Conservation (phyloP, 2,888 invertebrate genomes). For the Dinocampus coccinellae region DNA sequence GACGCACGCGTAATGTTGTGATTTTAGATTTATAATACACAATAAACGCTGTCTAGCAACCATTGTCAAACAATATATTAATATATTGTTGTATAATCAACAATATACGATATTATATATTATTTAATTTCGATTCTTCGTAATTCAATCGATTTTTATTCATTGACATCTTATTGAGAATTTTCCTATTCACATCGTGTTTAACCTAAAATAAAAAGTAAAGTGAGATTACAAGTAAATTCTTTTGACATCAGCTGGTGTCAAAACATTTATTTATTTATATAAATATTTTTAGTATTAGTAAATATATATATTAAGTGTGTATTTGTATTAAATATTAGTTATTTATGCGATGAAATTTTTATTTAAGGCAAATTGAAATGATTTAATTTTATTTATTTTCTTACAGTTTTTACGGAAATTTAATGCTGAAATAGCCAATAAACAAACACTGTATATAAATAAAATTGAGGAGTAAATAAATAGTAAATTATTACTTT, state of each 20-base stretch:
- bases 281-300: no score
- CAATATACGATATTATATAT: background rate
- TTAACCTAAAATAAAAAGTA: slow-evolving; percentile 2
- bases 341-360: no score
- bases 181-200: background rate
- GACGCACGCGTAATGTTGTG: slow-evolving; percentile 57
- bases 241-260: slow-evolving; percentile 4
- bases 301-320: no score
- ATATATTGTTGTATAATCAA: background rate
- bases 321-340: no score
- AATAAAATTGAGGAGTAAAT: no score
- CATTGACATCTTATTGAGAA: background rate
- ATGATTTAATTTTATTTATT: no score
- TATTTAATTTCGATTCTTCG: background rate
- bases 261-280: slow-evolving; percentile 19
- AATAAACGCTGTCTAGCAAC: background rate
- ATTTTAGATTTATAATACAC: slow-evolving; percentile 40
- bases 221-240: background rate
- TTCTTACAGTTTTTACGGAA: no score
- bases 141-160: background rate
- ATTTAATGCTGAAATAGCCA: no score
- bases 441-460: no score
- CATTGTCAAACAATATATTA: background rate
- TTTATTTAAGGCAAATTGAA: no score
- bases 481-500: no score